phyloP scores from a whole-genome alignment of 2,888 invertebrate species.

The Dryadula phaetusa region DNA sequence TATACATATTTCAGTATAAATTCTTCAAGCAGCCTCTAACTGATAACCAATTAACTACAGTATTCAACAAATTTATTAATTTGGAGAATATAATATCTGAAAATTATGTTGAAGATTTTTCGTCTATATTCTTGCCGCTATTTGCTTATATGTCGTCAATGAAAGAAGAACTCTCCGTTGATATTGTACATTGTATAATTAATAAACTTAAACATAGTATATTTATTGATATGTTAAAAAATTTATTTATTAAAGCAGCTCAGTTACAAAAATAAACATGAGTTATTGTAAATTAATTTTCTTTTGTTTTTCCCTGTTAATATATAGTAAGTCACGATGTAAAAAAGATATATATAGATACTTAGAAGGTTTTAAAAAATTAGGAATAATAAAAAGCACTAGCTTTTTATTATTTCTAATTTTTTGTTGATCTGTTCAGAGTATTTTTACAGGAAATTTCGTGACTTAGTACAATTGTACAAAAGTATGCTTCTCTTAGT shows the following conservation, averaged over 20 bases:
- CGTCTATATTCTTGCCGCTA: conserved; percentile 59
- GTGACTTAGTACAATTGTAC: no score
- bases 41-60: conserved; percentile 56
- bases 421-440: no score
- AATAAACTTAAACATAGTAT: conserved; percentile 52
- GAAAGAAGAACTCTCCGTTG: conserved; percentile 53
- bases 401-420: no score
- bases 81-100: conserved; percentile 54
- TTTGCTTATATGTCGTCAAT: conserved; percentile 64
- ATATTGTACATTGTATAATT: conserved; percentile 49
- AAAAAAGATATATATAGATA: no score
- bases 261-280: conserved; percentile 32
- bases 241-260: conserved; percentile 34
- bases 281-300: conserved; percentile 2
- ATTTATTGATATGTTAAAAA: conserved; percentile 53
- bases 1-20: conserved; percentile 75
- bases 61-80: conserved; percentile 56
- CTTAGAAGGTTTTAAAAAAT: no score
- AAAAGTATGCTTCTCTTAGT: no score
- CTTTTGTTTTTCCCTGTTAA: background rate
- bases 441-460: no score
- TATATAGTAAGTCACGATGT: no score
- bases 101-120: conserved; percentile 57
- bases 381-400: no score
- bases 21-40: conserved; percentile 63